These are phyloP conservation scores for Nymphicus hollandicus DNA, from an alignment of 2,113 vertebrate genomes.

Conservation along the genomic window DNA sequence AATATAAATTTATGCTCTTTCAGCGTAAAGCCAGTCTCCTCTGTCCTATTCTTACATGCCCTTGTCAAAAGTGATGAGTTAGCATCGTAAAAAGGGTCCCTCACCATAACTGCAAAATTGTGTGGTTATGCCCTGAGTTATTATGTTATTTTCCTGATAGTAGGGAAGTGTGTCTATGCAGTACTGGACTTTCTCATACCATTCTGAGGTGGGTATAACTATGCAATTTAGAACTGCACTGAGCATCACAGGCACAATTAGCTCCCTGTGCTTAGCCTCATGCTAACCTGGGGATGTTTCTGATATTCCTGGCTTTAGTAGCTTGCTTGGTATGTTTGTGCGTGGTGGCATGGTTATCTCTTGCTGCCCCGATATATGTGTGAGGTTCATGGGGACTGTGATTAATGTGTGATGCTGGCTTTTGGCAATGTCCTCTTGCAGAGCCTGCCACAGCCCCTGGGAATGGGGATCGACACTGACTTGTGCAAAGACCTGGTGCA, in stretches of 20 bases:
- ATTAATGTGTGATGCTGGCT: background rate
- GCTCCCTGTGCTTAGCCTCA: background rate
- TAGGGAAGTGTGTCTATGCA: rapidly evolving
- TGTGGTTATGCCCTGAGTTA: background rate
- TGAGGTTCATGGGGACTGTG: rapidly evolving
- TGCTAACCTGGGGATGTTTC: background rate
- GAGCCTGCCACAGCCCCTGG: background rate
- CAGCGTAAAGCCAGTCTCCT: background rate
- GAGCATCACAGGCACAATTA: background rate
- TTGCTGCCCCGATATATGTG: rapidly evolving
- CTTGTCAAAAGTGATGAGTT: background rate
- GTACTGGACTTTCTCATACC: background rate
- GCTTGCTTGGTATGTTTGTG: background rate
- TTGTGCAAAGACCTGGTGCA: rapidly evolving
- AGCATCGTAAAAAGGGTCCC: too few relatives aligned
- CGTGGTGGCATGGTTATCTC: background rate
- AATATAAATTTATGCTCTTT: background rate
- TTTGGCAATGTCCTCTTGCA: background rate
- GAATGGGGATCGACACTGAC: background rate
- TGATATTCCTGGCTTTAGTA: background rate
- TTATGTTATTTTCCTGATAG: background rate
- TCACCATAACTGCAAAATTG: background rate
- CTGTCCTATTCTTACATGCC: background rate
- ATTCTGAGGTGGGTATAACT: background rate
- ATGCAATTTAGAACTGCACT: background rate